Conservation (phyloP, 2,888 invertebrate species). For the Empis livida region DNA sequence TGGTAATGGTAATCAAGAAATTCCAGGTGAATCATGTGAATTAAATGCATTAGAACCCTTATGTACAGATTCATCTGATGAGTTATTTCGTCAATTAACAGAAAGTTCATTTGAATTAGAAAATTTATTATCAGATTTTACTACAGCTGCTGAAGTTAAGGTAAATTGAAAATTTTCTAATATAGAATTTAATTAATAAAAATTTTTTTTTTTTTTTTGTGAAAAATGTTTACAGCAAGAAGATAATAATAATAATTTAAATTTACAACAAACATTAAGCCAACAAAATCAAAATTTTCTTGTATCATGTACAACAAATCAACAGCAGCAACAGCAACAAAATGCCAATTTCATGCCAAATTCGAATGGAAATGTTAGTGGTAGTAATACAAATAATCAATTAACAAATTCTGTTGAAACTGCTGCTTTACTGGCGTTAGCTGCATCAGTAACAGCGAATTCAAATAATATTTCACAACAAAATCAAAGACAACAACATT, state of each 20-base stretch:
- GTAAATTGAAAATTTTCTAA: conserved; percentile 33
- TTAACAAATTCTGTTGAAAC: conserved; percentile 7
- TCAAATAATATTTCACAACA: conserved; percentile 14
- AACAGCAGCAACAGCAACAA: conserved; percentile 3
- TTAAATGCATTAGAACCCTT: conserved; percentile 31
- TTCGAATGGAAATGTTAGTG: conserved; percentile 11
- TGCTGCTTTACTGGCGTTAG: conserved; percentile 18
- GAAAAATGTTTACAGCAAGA: conserved; percentile 29
- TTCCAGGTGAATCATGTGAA: conserved; percentile 22
- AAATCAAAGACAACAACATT: conserved; percentile 17
- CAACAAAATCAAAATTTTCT: conserved; percentile 37
- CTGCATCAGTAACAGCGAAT: conserved; percentile 17
- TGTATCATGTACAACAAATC: conserved; percentile 14
- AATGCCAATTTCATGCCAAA: conserved; percentile 10
- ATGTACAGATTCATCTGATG: conserved; percentile 52
- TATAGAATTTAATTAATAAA: neutral
- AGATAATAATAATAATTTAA: conserved; percentile 26
- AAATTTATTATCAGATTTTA: conserved; percentile 65
- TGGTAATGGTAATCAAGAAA: conserved; percentile 18
- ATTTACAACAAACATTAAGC: conserved; percentile 23
- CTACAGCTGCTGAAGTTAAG: conserved; percentile 60
- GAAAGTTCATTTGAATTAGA: conserved; percentile 81
- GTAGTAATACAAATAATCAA: conserved; percentile 10
- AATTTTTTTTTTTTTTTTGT: conserved; percentile 12
- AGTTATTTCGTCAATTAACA: conserved; percentile 67